phyloP scores from a whole-genome alignment of 2,113 vertebrate species.

The Barnardius zonarius region DNA sequence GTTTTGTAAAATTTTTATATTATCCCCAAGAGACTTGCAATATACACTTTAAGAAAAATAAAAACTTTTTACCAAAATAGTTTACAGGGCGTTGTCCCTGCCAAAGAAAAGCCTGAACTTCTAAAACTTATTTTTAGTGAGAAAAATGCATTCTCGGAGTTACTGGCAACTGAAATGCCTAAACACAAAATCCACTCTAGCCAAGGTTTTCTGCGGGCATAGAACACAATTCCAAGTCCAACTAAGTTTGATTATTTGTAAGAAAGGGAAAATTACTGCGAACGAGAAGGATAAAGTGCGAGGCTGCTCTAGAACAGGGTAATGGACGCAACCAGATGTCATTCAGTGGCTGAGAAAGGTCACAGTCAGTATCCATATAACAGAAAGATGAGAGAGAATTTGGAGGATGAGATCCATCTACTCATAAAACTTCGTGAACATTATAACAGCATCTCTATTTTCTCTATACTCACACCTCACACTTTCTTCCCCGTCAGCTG shows the following conservation, averaged over 20 bases:
- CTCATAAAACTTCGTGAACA: background rate
- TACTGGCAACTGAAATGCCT: background rate
- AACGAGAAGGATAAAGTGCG: background rate
- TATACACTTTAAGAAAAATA: background rate
- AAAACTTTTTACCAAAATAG: background rate
- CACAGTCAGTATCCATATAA: background rate
- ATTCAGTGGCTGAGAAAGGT: background rate
- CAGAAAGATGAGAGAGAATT: background rate
- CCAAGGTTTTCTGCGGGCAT: background rate
- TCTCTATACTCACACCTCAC: background rate
- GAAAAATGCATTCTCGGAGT: slow-evolving; percentile 10
- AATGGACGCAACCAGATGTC: background rate
- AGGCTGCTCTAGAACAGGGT: background rate
- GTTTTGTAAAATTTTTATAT: background rate
- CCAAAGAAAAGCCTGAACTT: background rate
- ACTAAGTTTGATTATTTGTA: background rate
- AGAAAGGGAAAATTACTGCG: background rate
- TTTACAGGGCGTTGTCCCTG: background rate
- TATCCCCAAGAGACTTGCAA: background rate
- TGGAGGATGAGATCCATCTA: background rate
- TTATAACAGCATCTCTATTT: background rate
- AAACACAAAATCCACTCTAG: background rate
- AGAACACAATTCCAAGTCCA: background rate
- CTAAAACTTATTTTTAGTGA: background rate
- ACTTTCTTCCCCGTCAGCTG: background rate